phyloP scores from a whole-genome alignment of 2,888 invertebrate species.

The Orthosia cruda region DNA sequence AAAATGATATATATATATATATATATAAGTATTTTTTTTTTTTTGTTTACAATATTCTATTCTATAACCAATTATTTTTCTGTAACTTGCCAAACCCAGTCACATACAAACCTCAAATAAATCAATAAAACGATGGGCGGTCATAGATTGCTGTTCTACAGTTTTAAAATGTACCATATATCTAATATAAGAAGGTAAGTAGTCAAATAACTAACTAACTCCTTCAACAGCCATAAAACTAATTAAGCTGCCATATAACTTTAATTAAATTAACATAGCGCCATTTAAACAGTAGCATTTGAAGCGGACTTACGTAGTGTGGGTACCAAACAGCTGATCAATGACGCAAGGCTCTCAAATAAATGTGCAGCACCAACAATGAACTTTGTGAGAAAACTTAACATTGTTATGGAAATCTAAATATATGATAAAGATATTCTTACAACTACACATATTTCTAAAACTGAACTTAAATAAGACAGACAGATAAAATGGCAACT shows the following conservation, averaged over 20 bases:
- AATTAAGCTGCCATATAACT: conserved; percentile 40
- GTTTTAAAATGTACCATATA: background rate
- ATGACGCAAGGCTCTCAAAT: conserved; percentile 45
- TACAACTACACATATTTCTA: background rate
- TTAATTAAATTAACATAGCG: conserved; percentile 46
- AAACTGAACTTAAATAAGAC: background rate
- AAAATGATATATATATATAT: too few relatives aligned
- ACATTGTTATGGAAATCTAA: background rate
- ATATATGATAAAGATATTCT: too few relatives aligned
- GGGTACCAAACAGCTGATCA: conserved; percentile 64
- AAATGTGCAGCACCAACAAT: conserved; percentile 53
- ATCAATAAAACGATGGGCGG: conserved; percentile 13
- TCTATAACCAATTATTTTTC: background rate
- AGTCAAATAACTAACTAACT: conserved; percentile 11
- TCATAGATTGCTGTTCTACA: background rate
- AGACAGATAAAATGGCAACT: background rate
- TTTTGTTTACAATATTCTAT: too few relatives aligned
- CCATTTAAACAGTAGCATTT: conserved; percentile 45
- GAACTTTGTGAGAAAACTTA: conserved; percentile 47
- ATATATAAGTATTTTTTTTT: too few relatives aligned
- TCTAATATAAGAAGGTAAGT: background rate
- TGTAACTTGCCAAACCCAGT: background rate
- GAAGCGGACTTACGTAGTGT: conserved; percentile 22
- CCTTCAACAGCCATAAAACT: conserved; percentile 5
- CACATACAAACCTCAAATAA: background rate